phyloP scores from a whole-genome alignment of 2,888 invertebrate genomes.

The Heliconius hortense region DNA sequence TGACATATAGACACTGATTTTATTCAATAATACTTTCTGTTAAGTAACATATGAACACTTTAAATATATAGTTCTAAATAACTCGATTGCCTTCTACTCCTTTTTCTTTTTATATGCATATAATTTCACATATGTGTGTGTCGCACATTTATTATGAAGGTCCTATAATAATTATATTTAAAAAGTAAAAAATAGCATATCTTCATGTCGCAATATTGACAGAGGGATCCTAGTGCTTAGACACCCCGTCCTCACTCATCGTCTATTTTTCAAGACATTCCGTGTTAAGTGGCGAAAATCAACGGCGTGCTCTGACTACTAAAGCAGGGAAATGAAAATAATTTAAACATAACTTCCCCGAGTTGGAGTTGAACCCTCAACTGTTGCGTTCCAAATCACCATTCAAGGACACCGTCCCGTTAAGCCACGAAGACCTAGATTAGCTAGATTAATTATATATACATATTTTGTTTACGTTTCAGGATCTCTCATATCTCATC shows the following conservation, averaged over 20 bases:
- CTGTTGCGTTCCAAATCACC: neutral
- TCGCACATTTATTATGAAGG: slow-evolving; percentile 17
- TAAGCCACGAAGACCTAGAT: too few relatives aligned
- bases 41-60: too few relatives aligned
- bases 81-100: slow-evolving; percentile 36
- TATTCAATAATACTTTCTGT: too few relatives aligned
- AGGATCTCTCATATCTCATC: too few relatives aligned
- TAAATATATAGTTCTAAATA: slow-evolving; percentile 36
- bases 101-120: slow-evolving; percentile 27
- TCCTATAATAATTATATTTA: slow-evolving; percentile 1
- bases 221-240: neutral
- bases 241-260: neutral
- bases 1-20: too few relatives aligned
- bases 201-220: neutral
- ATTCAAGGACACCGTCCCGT: too few relatives aligned
- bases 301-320: too few relatives aligned
- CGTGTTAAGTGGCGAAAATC: too few relatives aligned
- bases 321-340: too few relatives aligned
- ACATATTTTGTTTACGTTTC: neutral
- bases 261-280: neutral
- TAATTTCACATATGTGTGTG: slow-evolving; percentile 1
- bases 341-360: too few relatives aligned
- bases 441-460: neutral
- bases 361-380: neutral
- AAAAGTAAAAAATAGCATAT: neutral